Percentiles rank a stretch among this genome's conserved stretches.
Evolutionary conservation across 2,797 vertebrate species (phyloP).

Genomic region (Thaleichthys pacificus): DNA sequence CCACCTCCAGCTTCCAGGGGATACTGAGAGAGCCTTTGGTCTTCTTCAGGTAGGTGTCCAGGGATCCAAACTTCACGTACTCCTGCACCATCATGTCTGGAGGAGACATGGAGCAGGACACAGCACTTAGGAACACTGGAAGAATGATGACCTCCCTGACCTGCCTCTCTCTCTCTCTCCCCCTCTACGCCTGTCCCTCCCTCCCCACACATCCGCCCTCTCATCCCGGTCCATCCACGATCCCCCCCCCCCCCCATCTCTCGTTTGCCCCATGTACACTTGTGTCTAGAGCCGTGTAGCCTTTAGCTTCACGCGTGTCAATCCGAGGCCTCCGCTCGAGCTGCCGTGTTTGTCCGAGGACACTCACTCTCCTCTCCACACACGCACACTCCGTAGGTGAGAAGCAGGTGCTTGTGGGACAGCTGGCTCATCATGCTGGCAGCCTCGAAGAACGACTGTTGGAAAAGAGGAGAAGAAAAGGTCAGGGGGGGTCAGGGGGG

Average conservation of each 20-base stretch:
- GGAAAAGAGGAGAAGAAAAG: slow-evolving; percentile 7
- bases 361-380: slow-evolving; percentile 95
- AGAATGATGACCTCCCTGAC: neutral
- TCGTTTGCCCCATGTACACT: neutral
- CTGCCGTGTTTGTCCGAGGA: neutral
- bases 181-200: neutral
- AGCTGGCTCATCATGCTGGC: slow-evolving; percentile 99
- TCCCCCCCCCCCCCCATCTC: neutral
- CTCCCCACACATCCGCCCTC: neutral
- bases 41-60: slow-evolving; percentile 95
- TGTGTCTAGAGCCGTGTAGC: no score
- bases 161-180: neutral
- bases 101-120: slow-evolving; percentile 5
- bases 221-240: neutral
- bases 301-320: no score
- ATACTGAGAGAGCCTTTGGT: slow-evolving; percentile 90
- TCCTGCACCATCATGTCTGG: slow-evolving; percentile 98
- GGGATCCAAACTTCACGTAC: slow-evolving; percentile 90
- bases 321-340: neutral
- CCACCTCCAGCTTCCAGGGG: slow-evolving; percentile 96
- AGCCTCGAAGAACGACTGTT: slow-evolving; percentile 95
- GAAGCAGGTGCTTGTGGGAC: slow-evolving; percentile 92
- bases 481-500: neutral
- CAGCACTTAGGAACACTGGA: neutral
- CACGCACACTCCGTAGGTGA: slow-evolving; percentile 95